These are phyloP conservation scores for Mercenaria mercenaria DNA, from an alignment of 1,140 invertebrate species.

Conservation along the genomic window DNA sequence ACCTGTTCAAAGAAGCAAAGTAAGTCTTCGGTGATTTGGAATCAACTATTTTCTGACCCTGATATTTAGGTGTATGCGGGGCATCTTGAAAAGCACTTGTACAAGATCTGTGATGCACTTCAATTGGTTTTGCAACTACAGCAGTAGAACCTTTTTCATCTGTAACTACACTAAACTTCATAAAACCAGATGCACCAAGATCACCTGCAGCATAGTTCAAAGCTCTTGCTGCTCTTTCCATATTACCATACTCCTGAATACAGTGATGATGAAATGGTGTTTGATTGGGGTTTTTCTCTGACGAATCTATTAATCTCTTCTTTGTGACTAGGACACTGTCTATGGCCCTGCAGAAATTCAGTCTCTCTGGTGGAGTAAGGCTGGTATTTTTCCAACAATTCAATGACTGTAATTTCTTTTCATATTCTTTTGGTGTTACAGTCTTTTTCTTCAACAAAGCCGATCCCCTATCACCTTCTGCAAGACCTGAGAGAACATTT, in stretches of 20 bases:
- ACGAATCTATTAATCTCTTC: conserved; percentile 25
- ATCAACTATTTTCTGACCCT: neutral
- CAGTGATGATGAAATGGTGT: conserved; percentile 5
- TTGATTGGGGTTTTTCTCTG: neutral
- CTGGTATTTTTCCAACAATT: conserved; percentile 25
- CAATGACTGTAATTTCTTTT: neutral
- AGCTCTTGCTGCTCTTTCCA: neutral
- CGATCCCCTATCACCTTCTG: neutral
- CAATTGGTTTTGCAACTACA: conserved; percentile 2
- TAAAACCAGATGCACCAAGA: conserved; percentile 10
- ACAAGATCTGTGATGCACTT: neutral
- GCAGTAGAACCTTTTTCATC: conserved; percentile 29
- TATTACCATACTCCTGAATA: neutral
- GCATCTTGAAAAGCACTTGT: neutral
- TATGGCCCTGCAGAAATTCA: conserved; percentile 43
- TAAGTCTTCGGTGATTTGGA: conserved; percentile 55
- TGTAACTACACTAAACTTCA: conserved; percentile 26
- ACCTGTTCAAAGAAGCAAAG: conserved; percentile 63
- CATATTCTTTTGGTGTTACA: neutral
- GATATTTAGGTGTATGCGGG: neutral
- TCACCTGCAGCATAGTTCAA: conserved; percentile 23
- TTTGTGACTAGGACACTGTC: conserved; percentile 61
- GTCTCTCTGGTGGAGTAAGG: conserved; percentile 28
- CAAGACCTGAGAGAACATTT: neutral
- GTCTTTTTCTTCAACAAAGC: neutral